Conservation (phyloP, 1,140 invertebrate species). For the Drosophila lini region DNA sequence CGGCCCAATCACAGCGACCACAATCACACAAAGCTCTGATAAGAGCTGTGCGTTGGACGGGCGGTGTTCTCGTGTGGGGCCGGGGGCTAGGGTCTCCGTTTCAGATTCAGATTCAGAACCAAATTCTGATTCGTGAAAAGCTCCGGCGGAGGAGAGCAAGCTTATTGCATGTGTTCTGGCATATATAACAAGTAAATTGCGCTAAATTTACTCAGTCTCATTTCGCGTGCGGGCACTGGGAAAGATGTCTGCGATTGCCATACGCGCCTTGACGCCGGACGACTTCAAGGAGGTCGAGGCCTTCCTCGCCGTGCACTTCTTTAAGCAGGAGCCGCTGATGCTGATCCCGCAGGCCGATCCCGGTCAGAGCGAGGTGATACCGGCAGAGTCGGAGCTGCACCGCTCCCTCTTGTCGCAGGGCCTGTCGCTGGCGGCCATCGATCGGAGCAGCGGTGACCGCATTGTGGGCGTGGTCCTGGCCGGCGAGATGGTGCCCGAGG, state of each 20-base stretch:
- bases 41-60: slow-evolving; percentile 9
- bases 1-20: not conserved
- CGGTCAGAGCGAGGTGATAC: slow-evolving; percentile 1
- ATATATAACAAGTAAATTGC: slow-evolving; percentile 43
- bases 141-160: slow-evolving; percentile 22
- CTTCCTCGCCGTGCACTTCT: slow-evolving; percentile 54
- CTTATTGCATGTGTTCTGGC: slow-evolving; percentile 17
- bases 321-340: slow-evolving; percentile 60
- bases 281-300: slow-evolving; percentile 36
- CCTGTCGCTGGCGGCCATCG: slow-evolving; percentile 55
- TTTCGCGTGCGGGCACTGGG: slow-evolving; percentile 5
- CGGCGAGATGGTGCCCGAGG: slow-evolving; percentile 28
- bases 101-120: slow-evolving; percentile 5
- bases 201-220: slow-evolving; percentile 46
- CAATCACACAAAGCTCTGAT: slow-evolving; percentile 21
- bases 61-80: too few species aligned
- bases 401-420: slow-evolving; percentile 34
- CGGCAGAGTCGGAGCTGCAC: slow-evolving; percentile 30
- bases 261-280: slow-evolving; percentile 29
- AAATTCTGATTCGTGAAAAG: slow-evolving; percentile 25
- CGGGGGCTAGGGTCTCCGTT: not conserved
- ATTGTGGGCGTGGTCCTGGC: slow-evolving; percentile 56
- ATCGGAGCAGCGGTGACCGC: slow-evolving; percentile 19
- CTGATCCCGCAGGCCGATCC: slow-evolving; percentile 46
- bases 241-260: slow-evolving; percentile 36